Conservation (phyloP, 2,113 vertebrate genomes). For the Ahaetulla prasina region DNA sequence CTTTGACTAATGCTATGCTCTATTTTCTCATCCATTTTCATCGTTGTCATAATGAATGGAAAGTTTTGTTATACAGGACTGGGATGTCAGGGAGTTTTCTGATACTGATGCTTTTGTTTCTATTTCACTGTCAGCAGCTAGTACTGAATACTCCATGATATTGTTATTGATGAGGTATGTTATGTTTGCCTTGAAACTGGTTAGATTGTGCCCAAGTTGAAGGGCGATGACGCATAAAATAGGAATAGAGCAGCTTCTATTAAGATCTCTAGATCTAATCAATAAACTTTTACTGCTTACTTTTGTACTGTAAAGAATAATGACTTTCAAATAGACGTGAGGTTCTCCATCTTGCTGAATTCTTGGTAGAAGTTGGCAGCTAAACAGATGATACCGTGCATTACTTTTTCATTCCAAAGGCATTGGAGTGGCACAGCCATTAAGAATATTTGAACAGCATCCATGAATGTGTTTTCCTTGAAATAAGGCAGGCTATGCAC, state of each 20-base stretch:
- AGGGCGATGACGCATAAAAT: neutral
- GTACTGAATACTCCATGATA: neutral
- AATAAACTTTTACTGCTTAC: neutral
- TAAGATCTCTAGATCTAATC: neutral
- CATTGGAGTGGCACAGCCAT: neutral
- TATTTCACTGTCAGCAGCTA: neutral
- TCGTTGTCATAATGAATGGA: neutral
- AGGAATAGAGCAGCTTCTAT: neutral
- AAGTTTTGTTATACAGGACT: neutral
- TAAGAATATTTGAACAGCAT: neutral
- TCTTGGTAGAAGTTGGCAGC: neutral
- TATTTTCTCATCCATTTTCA: neutral
- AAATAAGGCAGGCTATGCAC: neutral
- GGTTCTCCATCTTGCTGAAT: neutral
- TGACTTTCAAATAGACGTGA: neutral
- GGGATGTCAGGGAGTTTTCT: neutral
- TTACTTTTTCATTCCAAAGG: neutral
- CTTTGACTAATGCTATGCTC: neutral
- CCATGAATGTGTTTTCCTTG: neutral
- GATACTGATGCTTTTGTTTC: rapidly evolving
- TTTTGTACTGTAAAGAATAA: neutral
- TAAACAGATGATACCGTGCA: neutral
- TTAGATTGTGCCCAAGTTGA: neutral
- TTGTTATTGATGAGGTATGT: rapidly evolving
- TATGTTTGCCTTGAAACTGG: neutral